Percentiles rank a stretch among this genome's conserved stretches.
Evolutionary conservation across 2,797 vertebrate genomes (phyloP).

Genomic region (Fringilla coelebs): DNA sequence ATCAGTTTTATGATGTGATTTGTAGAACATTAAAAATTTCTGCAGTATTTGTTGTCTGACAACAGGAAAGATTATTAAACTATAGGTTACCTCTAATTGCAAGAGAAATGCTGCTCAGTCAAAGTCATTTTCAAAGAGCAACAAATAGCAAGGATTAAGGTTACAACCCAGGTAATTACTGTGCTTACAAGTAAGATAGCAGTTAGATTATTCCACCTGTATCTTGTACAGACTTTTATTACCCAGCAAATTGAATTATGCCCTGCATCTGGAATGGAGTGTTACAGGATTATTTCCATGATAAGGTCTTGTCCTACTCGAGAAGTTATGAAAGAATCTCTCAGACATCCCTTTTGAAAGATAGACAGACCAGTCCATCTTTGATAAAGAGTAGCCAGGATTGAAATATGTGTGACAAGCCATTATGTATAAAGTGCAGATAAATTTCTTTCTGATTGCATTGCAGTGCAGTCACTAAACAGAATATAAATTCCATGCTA

Average conservation of each 20-base stretch:
- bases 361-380: conserved; percentile 56
- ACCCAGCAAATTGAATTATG: not conserved
- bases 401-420: conserved; percentile 52
- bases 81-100: conserved; percentile 8
- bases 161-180: conserved; percentile 36
- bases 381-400: conserved; percentile 21
- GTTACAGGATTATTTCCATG: conserved; percentile 54
- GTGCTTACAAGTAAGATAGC: not conserved
- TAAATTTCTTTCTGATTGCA: conserved; percentile 42
- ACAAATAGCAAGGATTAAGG: conserved; percentile 24
- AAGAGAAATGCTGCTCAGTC: not conserved
- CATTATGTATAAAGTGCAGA: conserved; percentile 40
- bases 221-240: not conserved
- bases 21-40: not conserved
- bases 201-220: not conserved
- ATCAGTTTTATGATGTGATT: not conserved
- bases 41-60: not conserved
- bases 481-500: not conserved
- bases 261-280: conserved; percentile 9
- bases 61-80: not conserved
- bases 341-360: conserved; percentile 62
- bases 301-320: conserved; percentile 42
- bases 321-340: conserved; percentile 66
- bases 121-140: conserved; percentile 12
- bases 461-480: not conserved